Evolutionary conservation across 2,888 invertebrate genomes (phyloP), one percentile per base, ranked within the genome.

Genomic region (Myopa testacea): DNA sequence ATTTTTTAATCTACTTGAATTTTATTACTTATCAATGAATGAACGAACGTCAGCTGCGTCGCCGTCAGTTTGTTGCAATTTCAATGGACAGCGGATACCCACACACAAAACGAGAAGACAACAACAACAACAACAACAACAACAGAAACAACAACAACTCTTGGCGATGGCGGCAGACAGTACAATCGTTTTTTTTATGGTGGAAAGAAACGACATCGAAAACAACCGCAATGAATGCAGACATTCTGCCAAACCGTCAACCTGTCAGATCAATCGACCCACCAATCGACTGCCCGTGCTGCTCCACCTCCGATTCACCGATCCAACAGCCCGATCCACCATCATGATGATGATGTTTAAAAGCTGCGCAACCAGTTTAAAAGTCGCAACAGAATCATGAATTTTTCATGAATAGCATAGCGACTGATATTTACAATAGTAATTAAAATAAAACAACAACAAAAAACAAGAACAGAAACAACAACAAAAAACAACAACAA

Each of bases 181-280:
- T 40, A 40, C 67, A 67, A 40, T 37, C 26, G 16, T n/a, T 67
- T 67, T 40, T n/a, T 58, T 58, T 58, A n/a, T 16, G 16, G 2
- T 19, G 12, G 37, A 67, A 40, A 45, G 26, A 26, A 26, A 26
- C 26, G 26, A 26, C 26, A 45, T 45, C 10, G 10, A 45, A 6
- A 45, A 45, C 45, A 45, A 67, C 40, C 67, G n/a, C 67, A 67
- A 67, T 67, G 40, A 67, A 67, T 67, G 67, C 67, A 67, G 67
- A 67, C 16, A 67, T 67, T 40, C 12, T 38, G 38, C 65, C 8
- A 40, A 67, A 19, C 40, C n/a, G 58, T 4, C 58, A 58, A 58
- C 58, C 58, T 58, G 58, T 58, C 58, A 58, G 12, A 6, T n/a
- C 1, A n/a, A 14, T 58, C 14, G 58, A 14, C 14, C 58, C 16